These are phyloP conservation scores for Celastrina argiolus DNA, from an alignment of 2,888 invertebrate species.

Conservation along the genomic window DNA sequence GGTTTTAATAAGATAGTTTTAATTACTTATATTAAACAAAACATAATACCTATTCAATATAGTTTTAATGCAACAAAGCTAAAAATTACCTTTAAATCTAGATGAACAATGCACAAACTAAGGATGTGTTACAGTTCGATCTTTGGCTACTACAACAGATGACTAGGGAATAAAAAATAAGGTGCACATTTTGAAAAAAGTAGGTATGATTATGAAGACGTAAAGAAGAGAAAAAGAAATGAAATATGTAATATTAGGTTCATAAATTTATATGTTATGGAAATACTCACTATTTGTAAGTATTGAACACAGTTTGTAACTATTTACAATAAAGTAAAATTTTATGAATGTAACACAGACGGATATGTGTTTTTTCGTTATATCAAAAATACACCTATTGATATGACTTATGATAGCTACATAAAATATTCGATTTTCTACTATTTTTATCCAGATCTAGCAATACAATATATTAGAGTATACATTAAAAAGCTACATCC, in stretches of 20 bases:
- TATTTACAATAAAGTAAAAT: background rate
- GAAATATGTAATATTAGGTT: background rate
- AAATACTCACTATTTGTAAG: background rate
- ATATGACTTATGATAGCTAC: background rate
- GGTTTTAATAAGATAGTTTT: background rate
- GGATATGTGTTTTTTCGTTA: background rate
- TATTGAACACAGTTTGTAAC: too few species aligned
- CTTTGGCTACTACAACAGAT: conserved; percentile 25
- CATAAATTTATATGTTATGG: background rate
- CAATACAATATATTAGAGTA: background rate
- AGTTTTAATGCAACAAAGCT: background rate
- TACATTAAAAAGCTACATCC: background rate
- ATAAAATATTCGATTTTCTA: background rate
- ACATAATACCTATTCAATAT: background rate
- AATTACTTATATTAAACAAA: background rate
- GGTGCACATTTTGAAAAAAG: background rate
- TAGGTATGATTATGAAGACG: too few species aligned
- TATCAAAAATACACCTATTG: conserved; percentile 1
- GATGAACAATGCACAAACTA: background rate
- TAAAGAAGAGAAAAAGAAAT: too few species aligned
- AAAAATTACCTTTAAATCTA: background rate
- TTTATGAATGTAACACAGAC: background rate
- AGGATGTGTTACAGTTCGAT: conserved; percentile 4
- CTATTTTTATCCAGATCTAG: background rate
- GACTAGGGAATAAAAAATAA: conserved; percentile 28